Base-by-base conservation (phyloP, 2,797 vertebrate genomes). In the Protonibea diacanthus region DNA sequence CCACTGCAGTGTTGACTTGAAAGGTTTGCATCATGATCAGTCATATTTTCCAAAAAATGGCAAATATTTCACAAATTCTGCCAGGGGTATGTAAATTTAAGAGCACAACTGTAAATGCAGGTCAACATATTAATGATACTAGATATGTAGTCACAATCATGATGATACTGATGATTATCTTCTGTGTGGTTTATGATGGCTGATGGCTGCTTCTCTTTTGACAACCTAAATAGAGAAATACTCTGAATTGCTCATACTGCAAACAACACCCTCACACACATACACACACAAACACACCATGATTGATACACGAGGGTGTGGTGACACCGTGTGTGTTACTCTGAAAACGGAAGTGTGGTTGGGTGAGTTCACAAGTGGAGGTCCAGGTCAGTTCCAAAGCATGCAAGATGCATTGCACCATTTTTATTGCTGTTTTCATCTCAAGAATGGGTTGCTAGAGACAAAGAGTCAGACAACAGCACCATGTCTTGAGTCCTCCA, bases 281-380 rank as follows among this genome's bases (percentile, higher is more conserved):
- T 45, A 47, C 62, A 60, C n/a, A 47, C 62, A 61, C 65, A 64
- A 44, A 57, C 60, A 64, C 67, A 52, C 61, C 4, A 52, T 71
- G 63, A 51, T 56, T 61, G 64, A 69, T 59, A 29, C 15, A 11
- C 17, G 11, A 81, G 85, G 88, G 88, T 49, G 88, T 84, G 88
- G 52, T 74, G 12, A 91, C 88, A 90, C 83, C 62, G 59, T 51
- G 47, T 27, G 56, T 69, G 44, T 42, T 67, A 33, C 62, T 65
- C 21, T 71, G 33, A 74, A 71, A 85, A 61, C 52, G 69, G 80
- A 89, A 89, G 45, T 74, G 60, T 71, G 47, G 25, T 33, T 63
- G 27, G 81, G 25, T 64, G 38, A 38, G 33, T 9, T 38, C 33
- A 38, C 33, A 38, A 38, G 8, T 38, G 27, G 13, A n/a, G 1